Conservation (phyloP, 2,797 vertebrate genomes). For the Cichlasoma orientale region DNA sequence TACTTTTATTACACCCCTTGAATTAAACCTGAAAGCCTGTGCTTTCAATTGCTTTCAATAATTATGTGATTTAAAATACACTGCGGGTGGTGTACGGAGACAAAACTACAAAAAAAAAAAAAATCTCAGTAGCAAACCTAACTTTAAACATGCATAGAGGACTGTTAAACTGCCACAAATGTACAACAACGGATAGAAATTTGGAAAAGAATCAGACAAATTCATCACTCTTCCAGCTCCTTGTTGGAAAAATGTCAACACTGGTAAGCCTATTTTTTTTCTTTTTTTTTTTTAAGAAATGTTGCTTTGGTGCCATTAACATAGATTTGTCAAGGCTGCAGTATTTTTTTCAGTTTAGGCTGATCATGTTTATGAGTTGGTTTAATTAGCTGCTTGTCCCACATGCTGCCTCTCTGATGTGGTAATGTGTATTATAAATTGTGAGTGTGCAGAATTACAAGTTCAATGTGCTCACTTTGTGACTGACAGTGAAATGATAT, state of each 20-base stretch:
- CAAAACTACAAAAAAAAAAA: too few species aligned
- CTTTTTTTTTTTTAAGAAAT: background rate
- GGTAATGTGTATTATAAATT: slow-evolving; percentile 54
- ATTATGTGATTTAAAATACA: too few species aligned
- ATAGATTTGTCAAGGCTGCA: slow-evolving; percentile 32
- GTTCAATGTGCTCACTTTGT: slow-evolving; percentile 34
- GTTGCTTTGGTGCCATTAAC: slow-evolving; percentile 14
- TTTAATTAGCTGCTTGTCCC: slow-evolving; percentile 65
- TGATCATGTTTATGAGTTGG: slow-evolving; percentile 50
- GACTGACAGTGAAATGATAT: background rate
- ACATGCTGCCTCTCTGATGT: slow-evolving; percentile 61
- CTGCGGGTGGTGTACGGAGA: too few species aligned
- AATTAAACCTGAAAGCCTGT: too few species aligned
- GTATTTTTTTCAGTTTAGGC: slow-evolving; percentile 39
- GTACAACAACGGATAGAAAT: too few species aligned
- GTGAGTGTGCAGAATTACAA: slow-evolving; percentile 38
- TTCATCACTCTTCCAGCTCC: background rate
- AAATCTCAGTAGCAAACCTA: too few species aligned
- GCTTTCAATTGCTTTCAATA: too few species aligned
- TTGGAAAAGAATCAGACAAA: slow-evolving; percentile 4
- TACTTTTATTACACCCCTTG: too few species aligned
- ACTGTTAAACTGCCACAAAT: background rate
- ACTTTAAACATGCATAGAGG: background rate
- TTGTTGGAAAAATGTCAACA: background rate
- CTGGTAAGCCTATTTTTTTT: too few species aligned